Evolutionary conservation across 2,113 vertebrate species (phyloP).

Genomic region (Tachysurus fulvidraco): DNA sequence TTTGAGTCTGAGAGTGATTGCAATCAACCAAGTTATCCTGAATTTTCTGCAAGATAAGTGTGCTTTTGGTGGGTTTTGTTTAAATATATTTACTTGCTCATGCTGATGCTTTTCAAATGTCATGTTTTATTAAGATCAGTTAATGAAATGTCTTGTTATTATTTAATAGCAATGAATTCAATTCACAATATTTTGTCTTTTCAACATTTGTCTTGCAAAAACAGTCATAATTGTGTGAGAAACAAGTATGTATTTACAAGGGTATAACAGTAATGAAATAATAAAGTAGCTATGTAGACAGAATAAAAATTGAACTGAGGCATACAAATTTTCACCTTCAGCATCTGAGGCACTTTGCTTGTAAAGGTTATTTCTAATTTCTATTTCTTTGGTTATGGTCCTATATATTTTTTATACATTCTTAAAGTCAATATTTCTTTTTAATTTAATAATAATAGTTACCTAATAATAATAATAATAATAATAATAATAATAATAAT

Average conservation of each 20-base stretch:
- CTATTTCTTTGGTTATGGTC: too few species aligned
- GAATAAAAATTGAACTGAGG: not conserved
- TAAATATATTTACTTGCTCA: not conserved
- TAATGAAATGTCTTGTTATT: slow-evolving; percentile 11
- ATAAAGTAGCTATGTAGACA: not conserved
- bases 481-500: not conserved
- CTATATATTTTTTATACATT: too few species aligned
- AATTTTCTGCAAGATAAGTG: not conserved
- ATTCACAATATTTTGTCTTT: not conserved
- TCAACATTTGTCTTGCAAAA: not conserved
- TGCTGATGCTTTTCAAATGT: not conserved
- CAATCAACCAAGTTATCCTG: slow-evolving; percentile 12
- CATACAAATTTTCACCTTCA: too few species aligned
- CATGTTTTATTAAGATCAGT: slow-evolving; percentile 28
- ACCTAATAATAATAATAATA: not conserved
- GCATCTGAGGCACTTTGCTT: too few species aligned
- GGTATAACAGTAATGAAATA: not conserved
- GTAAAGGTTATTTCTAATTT: too few species aligned
- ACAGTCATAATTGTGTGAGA: not conserved
- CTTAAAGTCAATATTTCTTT: too few species aligned
- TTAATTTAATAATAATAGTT: too few species aligned
- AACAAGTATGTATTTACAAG: not conserved
- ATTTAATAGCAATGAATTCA: not conserved
- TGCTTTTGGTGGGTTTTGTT: not conserved
- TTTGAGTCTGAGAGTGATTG: not conserved